Evolutionary conservation across 2,888 invertebrate species (phyloP), one percentile per base, ranked within the genome.

Genomic region (Sarcophaga variegata): DNA sequence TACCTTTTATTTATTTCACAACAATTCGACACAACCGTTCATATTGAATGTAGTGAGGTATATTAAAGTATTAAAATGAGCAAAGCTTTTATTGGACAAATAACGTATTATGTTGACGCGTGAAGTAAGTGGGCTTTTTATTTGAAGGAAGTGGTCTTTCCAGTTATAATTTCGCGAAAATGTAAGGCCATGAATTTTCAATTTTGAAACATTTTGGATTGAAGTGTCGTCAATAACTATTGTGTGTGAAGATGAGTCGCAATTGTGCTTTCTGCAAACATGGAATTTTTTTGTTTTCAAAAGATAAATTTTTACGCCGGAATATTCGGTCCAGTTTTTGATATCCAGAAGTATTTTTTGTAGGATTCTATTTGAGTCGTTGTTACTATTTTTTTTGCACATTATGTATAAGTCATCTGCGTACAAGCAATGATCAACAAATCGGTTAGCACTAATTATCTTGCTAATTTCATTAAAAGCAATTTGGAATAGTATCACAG

Each of bases 61-160:
- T 17, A 49, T 49, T 27, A 75, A 49, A 14, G 64, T 67, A 17
- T 67, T 67, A 25, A 47, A 20, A 11, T 75, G 64, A 11, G 22
- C 64, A 47, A 64, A 64, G n/a, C 54, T 66, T 54, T 75, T 63
- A 1, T 6, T 4, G 47, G 74, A 63, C 17, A 75, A n/a, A 17
- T 75, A 75, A 0, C 17, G 25, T 70, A 70, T 54, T 49, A 70
- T 54, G 76, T 47, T 75, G 75, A n/a, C n/a, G 64, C 3, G 22
- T 22, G 22, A 22, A 22, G 22, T 22, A 1, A 22, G 22, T 25
- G 54, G 25, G 17, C 54, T 54, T 22, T 70, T 70, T 6, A 70
- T 22, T 70, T 12, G 14, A 6, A 54, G 17, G 3, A 3, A 4
- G 17, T 54, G 54, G 17, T 54, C 54, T 54, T 54, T 54, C 54